Base-by-base conservation (phyloP, 2,888 invertebrate genomes). In the Drosophila kanekoi region DNA sequence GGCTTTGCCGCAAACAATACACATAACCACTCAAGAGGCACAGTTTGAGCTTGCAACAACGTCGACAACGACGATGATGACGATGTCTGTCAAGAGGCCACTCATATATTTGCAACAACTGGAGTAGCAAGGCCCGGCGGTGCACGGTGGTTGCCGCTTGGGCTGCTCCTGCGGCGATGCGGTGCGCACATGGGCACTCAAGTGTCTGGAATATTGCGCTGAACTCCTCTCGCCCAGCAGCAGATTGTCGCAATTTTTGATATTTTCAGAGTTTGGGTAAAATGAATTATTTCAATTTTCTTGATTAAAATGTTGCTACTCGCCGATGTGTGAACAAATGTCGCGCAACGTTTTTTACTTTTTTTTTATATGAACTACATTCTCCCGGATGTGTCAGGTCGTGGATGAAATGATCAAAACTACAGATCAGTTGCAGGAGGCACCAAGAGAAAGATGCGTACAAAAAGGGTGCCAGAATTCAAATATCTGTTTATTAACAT, bases 21-120 rank as follows among this genome's bases (percentile, higher is more conserved):
- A 78, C 72, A 57, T 32, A 45, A 44, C 65, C 74, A 62, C 77
- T 88, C 61, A 61, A 81, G 84, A 60, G 70, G 81, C 87, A 70
- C 87, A 83, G 83, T 87, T 79, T 73, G 84, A 66, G 84, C 69
- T 74, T 79, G 62, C 40, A 68, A 54, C 62, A 47, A 49, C 72
- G 54, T 1, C 14, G 23, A 23, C 16, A 16, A 1, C 32, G 49
- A 49, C 10, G 59, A 47, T 14, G 59, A 47, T 23, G 65, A 68
- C 64, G 77, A 89, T 84, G 82, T 89, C 88, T 85, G 90, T 89
- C 83, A 87, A 89, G 88, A 71, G 82, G 75, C 87, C 90, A 89
- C 90, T 89, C 81, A 81, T 89, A 79, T 78, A 85, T 87, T 89
- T 87, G 88, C 79, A 85, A 89, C 88, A 84, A 79, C 87, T 89